Evolutionary conservation across 2,797 vertebrate species (phyloP).

Genomic region (Sarcoramphus papa): DNA sequence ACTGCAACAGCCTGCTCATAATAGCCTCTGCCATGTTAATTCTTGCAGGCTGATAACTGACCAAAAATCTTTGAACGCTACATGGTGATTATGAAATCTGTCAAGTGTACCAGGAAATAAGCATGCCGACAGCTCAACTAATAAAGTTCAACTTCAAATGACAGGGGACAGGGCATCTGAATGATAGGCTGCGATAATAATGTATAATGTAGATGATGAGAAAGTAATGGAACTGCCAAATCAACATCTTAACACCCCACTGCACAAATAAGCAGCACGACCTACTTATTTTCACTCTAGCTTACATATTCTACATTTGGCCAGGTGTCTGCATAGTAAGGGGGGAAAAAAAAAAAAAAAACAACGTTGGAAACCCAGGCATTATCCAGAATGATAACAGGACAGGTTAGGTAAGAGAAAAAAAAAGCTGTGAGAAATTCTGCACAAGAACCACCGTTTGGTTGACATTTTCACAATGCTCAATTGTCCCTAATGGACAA

Average conservation of each 20-base stretch:
- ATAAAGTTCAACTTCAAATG: background rate
- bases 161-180: background rate
- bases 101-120: background rate
- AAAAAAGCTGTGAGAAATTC: background rate
- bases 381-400: background rate
- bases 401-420: background rate
- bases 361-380: background rate
- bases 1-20: background rate
- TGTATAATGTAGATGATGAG: background rate
- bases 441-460: background rate
- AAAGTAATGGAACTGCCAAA: slow-evolving; percentile 16
- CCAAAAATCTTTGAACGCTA: background rate
- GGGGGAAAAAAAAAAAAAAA: background rate
- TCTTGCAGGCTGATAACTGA: background rate
- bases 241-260: background rate
- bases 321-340: background rate
- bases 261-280: background rate
- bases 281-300: background rate
- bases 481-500: background rate
- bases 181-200: background rate
- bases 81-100: background rate
- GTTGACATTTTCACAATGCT: background rate
- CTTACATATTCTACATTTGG: background rate
- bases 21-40: background rate
- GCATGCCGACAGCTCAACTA: background rate